phyloP scores from a whole-genome alignment of 2,113 vertebrate genomes.

The Tinamus guttatus region DNA sequence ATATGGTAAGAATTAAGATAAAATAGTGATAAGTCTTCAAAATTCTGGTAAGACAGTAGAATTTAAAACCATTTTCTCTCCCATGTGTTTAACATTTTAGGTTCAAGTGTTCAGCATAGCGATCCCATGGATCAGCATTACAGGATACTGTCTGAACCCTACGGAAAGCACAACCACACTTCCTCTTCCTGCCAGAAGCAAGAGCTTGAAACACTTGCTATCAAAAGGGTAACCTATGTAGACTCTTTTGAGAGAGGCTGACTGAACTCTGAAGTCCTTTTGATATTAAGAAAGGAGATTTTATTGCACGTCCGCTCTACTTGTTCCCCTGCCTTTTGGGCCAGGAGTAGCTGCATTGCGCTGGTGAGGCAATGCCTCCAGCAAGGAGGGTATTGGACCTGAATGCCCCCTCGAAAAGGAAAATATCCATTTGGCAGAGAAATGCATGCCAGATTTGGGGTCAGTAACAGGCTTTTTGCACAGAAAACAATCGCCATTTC shows the following conservation, averaged over 20 bases:
- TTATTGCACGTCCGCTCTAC: not conserved
- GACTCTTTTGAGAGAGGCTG: not conserved
- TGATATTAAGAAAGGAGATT: not conserved
- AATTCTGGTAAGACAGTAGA: not conserved
- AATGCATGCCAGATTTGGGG: not conserved
- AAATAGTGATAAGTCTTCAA: not conserved
- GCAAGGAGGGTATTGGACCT: fast-evolving
- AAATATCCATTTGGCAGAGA: not conserved
- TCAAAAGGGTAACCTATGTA: not conserved
- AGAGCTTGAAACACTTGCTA: not conserved
- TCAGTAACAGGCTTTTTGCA: not conserved
- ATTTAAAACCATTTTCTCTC: conserved; percentile 16
- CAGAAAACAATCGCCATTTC: not conserved
- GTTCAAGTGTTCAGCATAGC: not conserved
- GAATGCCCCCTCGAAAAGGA: not conserved
- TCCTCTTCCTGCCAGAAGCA: not conserved
- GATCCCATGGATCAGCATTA: not conserved
- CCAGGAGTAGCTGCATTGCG: not conserved
- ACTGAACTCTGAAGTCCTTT: not conserved
- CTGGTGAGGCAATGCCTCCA: not conserved
- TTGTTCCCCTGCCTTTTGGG: not conserved
- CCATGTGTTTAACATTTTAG: conserved; percentile 10
- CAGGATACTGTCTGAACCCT: not conserved
- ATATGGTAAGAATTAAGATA: conserved; percentile 43
- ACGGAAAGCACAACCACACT: not conserved